These are phyloP conservation scores for Drosophila equinoxialis DNA, from an alignment of 1,140 invertebrate species.

Conservation along the genomic window DNA sequence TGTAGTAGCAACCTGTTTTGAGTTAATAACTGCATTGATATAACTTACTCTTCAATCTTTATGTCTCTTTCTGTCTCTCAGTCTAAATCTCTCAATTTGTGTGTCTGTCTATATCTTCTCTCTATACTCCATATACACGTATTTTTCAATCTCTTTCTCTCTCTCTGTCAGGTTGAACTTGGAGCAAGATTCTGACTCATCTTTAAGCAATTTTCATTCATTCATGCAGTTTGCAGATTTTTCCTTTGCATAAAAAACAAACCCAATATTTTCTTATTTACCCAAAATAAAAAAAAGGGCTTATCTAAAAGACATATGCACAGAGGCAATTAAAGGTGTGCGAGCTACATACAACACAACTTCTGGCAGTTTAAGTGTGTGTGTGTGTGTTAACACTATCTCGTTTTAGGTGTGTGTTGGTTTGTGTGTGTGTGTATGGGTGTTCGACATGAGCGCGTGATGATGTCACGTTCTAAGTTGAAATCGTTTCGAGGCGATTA, in stretches of 20 bases:
- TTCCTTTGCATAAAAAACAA: background rate
- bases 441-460: slow-evolving; percentile 66
- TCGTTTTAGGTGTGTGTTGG: slow-evolving; percentile 9
- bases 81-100: slow-evolving; percentile 9
- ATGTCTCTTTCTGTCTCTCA: background rate
- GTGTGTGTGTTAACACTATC: slow-evolving; percentile 50
- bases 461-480: slow-evolving; percentile 81
- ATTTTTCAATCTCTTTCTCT: background rate
- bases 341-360: background rate
- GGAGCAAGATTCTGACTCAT: slow-evolving; percentile 3
- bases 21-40: slow-evolving; percentile 10
- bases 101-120: slow-evolving; percentile 8
- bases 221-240: slow-evolving; percentile 2
- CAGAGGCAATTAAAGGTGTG: slow-evolving; percentile 4
- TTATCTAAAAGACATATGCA: background rate
- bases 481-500: slow-evolving; percentile 71
- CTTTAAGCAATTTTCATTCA: slow-evolving; percentile 9
- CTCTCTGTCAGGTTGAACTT: background rate
- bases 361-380: background rate
- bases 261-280: background rate
- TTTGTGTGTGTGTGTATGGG: slow-evolving; percentile 22
- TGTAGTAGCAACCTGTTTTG: slow-evolving; percentile 31
- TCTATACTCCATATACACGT: slow-evolving; percentile 17
- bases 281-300: slow-evolving; percentile 1
- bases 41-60: slow-evolving; percentile 8